Percentiles rank a stretch among this genome's conserved stretches.
Conservation (phyloP, 2,888 invertebrate genomes). For the Amorpha juglandis region DNA sequence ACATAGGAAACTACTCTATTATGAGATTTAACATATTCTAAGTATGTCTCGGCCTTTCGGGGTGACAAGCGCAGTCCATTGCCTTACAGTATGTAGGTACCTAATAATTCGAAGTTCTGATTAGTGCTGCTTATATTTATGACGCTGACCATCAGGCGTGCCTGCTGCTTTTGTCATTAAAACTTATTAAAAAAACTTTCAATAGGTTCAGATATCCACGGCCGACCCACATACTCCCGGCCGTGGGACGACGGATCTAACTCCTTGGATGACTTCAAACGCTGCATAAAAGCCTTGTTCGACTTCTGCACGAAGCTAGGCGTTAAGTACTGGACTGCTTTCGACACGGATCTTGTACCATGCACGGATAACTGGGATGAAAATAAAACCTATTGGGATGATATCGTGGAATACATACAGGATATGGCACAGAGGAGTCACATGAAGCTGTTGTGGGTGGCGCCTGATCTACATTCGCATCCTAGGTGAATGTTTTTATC, state of each 20-base stretch:
- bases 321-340: conserved; percentile 86
- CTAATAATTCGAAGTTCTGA: no score
- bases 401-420: conserved; percentile 81
- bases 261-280: conserved; percentile 84
- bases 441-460: conserved; percentile 85
- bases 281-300: conserved; percentile 84
- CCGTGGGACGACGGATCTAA: conserved; percentile 85
- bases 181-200: neutral
- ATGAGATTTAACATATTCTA: no score
- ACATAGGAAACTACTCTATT: no score
- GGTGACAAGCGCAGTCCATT: no score
- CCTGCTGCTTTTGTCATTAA: no score
- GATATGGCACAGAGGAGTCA: conserved; percentile 83
- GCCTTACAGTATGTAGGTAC: no score
- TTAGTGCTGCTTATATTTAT: no score
- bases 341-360: conserved; percentile 86
- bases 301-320: conserved; percentile 86
- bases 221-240: conserved; percentile 64
- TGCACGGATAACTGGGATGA: conserved; percentile 82
- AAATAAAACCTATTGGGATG: conserved; percentile 82
- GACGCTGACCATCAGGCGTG: no score
- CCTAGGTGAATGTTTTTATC: conserved; percentile 67
- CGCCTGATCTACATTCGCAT: conserved; percentile 86
- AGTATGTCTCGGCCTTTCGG: no score
- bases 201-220: conserved; percentile 70